Evolutionary conservation across 2,113 vertebrate species (phyloP).

Genomic region (Nycticryphes semicollaris): DNA sequence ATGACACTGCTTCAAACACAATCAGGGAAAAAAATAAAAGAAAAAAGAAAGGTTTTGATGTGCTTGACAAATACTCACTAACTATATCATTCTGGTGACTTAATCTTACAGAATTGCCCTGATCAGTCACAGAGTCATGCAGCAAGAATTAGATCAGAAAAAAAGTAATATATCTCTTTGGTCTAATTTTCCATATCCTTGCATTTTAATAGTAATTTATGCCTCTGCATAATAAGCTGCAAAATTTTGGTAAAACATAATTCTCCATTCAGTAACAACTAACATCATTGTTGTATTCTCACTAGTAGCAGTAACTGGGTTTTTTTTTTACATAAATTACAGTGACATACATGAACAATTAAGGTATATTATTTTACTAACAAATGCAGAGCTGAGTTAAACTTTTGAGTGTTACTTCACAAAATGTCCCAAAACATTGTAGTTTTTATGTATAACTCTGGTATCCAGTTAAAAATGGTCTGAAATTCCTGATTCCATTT

Average conservation of each 20-base stretch:
- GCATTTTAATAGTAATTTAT: not conserved
- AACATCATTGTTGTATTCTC: too few relatives aligned
- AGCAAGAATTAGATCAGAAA: not conserved
- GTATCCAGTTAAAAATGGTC: not conserved
- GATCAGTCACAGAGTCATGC: not conserved
- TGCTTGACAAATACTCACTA: not conserved
- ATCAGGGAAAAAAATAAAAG: not conserved
- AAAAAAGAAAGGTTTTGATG: not conserved
- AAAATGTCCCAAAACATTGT: not conserved
- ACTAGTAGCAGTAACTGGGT: not conserved
- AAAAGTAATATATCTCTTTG: fast-evolving
- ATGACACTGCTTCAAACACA: not conserved
- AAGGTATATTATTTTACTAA: not conserved
- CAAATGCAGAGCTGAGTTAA: not conserved
- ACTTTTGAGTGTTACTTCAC: not conserved
- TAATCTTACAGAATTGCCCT: not conserved
- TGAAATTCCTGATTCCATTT: not conserved
- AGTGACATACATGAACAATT: not conserved
- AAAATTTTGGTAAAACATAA: not conserved
- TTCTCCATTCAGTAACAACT: not conserved
- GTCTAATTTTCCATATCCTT: not conserved
- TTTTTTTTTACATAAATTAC: not conserved
- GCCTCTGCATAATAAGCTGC: not conserved
- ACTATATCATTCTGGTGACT: not conserved
- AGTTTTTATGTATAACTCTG: not conserved